A percentile compares a stretch with the other conserved stretches of the same genome.
Conservation (phyloP, 2,888 invertebrate species). For the Caenorhabditis drosophilae region DNA sequence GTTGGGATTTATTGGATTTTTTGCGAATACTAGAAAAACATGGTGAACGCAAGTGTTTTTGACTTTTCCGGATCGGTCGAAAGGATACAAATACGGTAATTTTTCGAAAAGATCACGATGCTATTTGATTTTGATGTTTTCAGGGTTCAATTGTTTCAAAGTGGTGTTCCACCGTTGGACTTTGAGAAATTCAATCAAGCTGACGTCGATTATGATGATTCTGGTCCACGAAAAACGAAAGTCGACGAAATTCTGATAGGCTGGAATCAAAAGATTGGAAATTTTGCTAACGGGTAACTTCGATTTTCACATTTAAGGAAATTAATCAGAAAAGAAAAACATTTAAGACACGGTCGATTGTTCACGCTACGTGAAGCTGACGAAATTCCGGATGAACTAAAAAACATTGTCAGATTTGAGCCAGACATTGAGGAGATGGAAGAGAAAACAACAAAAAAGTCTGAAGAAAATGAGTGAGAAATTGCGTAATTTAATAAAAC, state of each 20-base stretch:
- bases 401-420: background rate
- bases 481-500: too few species aligned
- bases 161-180: conserved; percentile 23
- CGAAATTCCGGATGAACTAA: conserved; percentile 16
- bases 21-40: too few species aligned
- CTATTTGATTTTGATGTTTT: background rate
- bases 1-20: too few species aligned
- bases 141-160: conserved; percentile 27
- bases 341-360: background rate
- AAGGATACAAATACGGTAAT: conserved; percentile 9
- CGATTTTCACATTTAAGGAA: too few species aligned
- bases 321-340: too few species aligned
- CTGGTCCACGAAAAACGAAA: conserved; percentile 15
- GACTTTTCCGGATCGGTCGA: conserved; percentile 11
- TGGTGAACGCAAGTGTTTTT: conserved; percentile 10
- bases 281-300: conserved; percentile 11
- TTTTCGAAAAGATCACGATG: background rate
- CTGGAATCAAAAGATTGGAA: conserved; percentile 22
- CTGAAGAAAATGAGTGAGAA: too few species aligned
- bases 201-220: background rate
- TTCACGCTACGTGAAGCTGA: conserved; percentile 15
- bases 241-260: conserved; percentile 19
- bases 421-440: too few species aligned
- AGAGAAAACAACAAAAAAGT: too few species aligned
- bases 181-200: conserved; percentile 19